phyloP scores from a whole-genome alignment of 1,140 invertebrate species.

The Holcopasites calliopsidis region DNA sequence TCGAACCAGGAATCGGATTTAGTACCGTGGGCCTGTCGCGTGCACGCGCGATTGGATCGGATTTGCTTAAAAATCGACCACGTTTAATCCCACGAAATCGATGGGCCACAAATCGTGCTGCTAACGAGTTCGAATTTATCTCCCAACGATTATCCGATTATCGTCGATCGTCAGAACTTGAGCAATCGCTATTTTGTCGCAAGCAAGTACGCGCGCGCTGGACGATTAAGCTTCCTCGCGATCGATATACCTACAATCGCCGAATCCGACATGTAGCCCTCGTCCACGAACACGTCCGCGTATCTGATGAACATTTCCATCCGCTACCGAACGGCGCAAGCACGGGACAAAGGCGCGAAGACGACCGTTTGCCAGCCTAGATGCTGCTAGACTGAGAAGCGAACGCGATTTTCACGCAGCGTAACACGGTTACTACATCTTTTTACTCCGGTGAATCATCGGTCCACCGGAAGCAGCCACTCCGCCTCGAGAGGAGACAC shows the following conservation, averaged over 20 bases:
- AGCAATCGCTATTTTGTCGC: neutral
- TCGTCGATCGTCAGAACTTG: constrained; percentile 2
- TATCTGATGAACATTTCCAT: constrained; percentile 57
- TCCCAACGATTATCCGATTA: neutral
- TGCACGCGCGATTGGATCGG: neutral
- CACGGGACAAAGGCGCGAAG: neutral
- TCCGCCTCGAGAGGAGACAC: neutral
- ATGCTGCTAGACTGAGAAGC: neutral
- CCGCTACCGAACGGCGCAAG: neutral
- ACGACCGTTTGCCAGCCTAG: constrained; percentile 15
- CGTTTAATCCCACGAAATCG: neutral
- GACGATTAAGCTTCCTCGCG: no score
- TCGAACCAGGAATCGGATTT: constrained; percentile 1
- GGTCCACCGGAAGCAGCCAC: constrained; percentile 18
- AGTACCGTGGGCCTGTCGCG: neutral
- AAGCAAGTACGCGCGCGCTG: neutral
- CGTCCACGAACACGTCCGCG: constrained; percentile 59
- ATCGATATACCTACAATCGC: constrained; percentile 45
- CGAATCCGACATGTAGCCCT: constrained; percentile 58
- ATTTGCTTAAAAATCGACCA: neutral
- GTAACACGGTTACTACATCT: neutral
- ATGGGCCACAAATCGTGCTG: neutral
- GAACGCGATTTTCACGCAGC: constrained; percentile 4
- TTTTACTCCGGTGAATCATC: constrained; percentile 27
- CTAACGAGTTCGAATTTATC: neutral